Base-by-base conservation (phyloP, 1,140 invertebrate species). In the Drosophila albomicans region DNA sequence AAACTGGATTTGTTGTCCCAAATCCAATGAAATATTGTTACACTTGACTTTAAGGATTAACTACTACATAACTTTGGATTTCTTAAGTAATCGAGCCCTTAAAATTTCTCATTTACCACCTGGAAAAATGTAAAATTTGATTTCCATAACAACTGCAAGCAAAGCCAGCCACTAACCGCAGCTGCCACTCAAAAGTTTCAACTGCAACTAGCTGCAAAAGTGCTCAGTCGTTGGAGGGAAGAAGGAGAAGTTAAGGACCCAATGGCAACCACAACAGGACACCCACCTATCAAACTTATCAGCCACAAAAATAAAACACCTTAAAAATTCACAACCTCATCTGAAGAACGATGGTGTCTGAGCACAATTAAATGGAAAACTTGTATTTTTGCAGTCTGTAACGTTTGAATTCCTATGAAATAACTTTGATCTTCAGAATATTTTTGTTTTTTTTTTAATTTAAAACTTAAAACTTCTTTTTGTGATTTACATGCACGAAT, bases 1-100 rank as follows among this genome's bases (percentile, higher is more conserved):
- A 91, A 91, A 84, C 81, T 91, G 76, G 32, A 7, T 32, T 32
- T 32, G 5, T 78, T 68, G 65, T 62, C 68, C 52, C 56, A 68
- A 70, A 57, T 30, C 45, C n/a, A 43, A 43, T 68, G 13, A 79
- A 70, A 76, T 73, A 67, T 78, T 78, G 64, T 82, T 71, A 77
- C 65, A 78, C 20, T 52, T 43, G 20, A 35, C 49, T 65, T 56
- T 41, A 64, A 15, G 15, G 1, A 10, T 25, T 5, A 28, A 43
- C 3, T 48, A 64, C 6, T 30, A 25, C n/a, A 25, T 8, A 62
- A 25, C 20, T 46, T 38, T 38, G 5, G 7, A 51, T 49, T 46
- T 35, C 25, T 32, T 32, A 48, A 35, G 28, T 51, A 11, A 49
- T 48, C 2, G 28, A 35, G 3, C 13, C 35, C 3, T 15, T 54